A percentile compares a stretch with the other conserved stretches of the same genome.
Conservation (phyloP, 2,113 vertebrate genomes). For the Dunckerocampus dactyliophorus region DNA sequence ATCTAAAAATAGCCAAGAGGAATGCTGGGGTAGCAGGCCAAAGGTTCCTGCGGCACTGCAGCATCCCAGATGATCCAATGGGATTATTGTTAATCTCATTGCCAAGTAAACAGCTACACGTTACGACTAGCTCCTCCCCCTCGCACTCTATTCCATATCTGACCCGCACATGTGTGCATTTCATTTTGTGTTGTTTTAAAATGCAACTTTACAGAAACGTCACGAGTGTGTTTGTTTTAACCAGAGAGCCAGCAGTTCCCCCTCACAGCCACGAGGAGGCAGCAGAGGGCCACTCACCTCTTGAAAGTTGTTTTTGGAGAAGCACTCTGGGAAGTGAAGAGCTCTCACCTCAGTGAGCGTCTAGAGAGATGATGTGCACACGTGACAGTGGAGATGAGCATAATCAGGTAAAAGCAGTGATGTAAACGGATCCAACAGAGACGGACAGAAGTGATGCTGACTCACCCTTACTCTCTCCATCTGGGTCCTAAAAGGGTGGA, state of each 20-base stretch:
- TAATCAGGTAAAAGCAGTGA: background rate
- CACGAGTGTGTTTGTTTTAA: too few relatives aligned
- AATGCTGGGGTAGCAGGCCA: slow-evolving; percentile 1
- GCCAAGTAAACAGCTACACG: slow-evolving; percentile 35
- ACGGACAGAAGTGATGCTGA: slow-evolving; percentile 3
- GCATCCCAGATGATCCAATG: slow-evolving; percentile 32
- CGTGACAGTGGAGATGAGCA: background rate
- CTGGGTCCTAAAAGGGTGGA: slow-evolving; percentile 92
- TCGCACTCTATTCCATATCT: too few relatives aligned
- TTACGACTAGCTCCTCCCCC: background rate
- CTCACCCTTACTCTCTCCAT: slow-evolving; percentile 95
- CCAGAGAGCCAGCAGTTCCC: background rate
- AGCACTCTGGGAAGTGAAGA: slow-evolving; percentile 82
- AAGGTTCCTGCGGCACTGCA: slow-evolving; percentile 26
- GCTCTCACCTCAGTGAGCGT: slow-evolving; percentile 88
- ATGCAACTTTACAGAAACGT: too few relatives aligned
- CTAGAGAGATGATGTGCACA: slow-evolving; percentile 69
- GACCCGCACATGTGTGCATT: too few relatives aligned
- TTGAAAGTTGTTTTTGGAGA: slow-evolving; percentile 83
- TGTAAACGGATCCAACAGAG: background rate
- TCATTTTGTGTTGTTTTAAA: too few relatives aligned
- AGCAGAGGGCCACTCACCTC: slow-evolving; percentile 78
- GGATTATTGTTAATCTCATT: slow-evolving; percentile 56
- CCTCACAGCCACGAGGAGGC: slow-evolving; percentile 27
- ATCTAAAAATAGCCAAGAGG: background rate